Evolutionary conservation across 2,797 vertebrate genomes (phyloP), one percentile per base, ranked within the genome.

Genomic region (Momotus momota): DNA sequence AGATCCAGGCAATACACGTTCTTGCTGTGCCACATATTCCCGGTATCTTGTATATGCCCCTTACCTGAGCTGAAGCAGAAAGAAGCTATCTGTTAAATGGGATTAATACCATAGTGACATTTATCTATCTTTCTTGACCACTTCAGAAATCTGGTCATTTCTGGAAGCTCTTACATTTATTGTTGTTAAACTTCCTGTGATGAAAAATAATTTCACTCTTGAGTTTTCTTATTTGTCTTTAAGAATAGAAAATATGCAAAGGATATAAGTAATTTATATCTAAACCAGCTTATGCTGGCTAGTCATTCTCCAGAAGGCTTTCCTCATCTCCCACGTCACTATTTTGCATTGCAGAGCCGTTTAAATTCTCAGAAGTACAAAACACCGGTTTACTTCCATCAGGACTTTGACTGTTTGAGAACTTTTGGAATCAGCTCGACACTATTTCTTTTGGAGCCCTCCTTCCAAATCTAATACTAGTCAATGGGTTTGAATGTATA

Each of bases 401-500:
- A 49, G 60, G 51, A 75, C 55, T 93, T 94, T 43, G 45, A 49
- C 35, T 84, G 29, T 60, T 90, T 1, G 45, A 75, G 82, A 85
- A 35, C 60, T 51, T 38, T n/a, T 85, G 86, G 81, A 92, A 55
- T 82, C 69, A 69, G 20, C 43, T 75, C 79, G 83, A 16, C 1
- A 0, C 38, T 79, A 73, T 77, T 84, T 92, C 62, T 87, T 77
- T 77, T 74, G 65, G 41, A 95, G 25, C 23, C 23, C 69, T 83
- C 26, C 41, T 85, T 72, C 52, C 72, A 81, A 55, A 80, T 71
- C 80, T 79, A 87, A 73, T 66, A 60, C 2, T 2, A 80, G 77
- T 91, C 60, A 86, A 88, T 2, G 10, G 51, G 70, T 94, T 72
- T 84, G 65, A 96, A 73, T 90, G 57, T 92, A 81, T 90, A 51